Evolutionary conservation across 2,113 vertebrate genomes (phyloP).

Genomic region (Catharus fuscescens): DNA sequence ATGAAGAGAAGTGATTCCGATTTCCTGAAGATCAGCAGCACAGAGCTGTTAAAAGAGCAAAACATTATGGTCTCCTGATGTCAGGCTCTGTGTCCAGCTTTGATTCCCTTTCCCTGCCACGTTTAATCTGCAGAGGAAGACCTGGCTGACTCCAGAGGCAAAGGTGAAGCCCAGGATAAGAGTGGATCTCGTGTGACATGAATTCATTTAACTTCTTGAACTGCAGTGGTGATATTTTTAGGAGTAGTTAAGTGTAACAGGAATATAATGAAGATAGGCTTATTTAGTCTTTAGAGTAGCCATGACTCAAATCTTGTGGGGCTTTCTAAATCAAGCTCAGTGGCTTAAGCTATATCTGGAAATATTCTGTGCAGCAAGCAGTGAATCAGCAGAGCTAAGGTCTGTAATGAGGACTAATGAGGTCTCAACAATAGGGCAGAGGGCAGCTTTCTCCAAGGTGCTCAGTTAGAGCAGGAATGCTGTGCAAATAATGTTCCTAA

Average conservation of each 20-base stretch:
- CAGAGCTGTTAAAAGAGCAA: not conserved
- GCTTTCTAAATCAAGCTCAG: not conserved
- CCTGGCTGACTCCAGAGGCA: not conserved
- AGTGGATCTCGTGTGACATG: not conserved
- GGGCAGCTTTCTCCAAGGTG: not conserved
- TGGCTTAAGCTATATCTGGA: not conserved
- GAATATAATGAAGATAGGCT: not conserved
- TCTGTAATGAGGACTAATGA: not conserved
- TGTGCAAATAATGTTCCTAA: not conserved
- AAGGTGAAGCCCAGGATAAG: not conserved
- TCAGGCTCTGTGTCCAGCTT: not conserved
- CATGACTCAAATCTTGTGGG: not conserved
- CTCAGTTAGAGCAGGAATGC: not conserved
- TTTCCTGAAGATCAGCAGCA: not conserved
- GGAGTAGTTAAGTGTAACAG: not conserved
- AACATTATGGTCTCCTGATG: accelerated
- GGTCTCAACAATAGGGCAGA: not conserved
- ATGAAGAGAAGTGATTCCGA: not conserved
- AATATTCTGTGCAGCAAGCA: not conserved
- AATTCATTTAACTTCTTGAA: not conserved
- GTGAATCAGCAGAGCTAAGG: not conserved
- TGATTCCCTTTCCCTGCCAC: not conserved
- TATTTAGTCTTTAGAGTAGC: not conserved
- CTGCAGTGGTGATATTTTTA: not conserved
- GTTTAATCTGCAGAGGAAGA: not conserved